Conservation (phyloP, 2,113 vertebrate genomes). For the Pituophis catenifer region DNA sequence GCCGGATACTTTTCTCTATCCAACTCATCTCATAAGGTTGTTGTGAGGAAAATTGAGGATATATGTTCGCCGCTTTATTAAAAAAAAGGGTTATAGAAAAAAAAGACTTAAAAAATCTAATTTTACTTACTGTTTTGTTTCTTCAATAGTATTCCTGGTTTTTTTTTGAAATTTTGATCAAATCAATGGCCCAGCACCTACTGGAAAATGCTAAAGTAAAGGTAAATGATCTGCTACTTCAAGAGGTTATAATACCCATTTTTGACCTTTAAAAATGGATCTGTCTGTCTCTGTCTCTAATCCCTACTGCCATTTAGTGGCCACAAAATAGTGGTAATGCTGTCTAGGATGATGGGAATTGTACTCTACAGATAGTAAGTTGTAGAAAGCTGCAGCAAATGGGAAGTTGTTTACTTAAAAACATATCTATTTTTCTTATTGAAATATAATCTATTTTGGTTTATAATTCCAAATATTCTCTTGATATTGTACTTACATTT, state of each 20-base stretch:
- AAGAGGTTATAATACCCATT: neutral
- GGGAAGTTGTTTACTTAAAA: neutral
- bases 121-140: constrained; percentile 39
- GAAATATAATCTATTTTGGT: neutral
- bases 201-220: constrained; percentile 92
- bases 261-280: neutral
- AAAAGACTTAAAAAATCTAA: neutral
- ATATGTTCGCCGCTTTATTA: neutral
- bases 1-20: neutral
- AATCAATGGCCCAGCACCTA: constrained; percentile 97
- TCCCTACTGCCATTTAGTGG: neutral
- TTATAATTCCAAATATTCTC: neutral
- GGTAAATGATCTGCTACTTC: constrained; percentile 68
- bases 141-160: constrained; percentile 94
- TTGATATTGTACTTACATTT: neutral
- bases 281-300: neutral
- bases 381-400: neutral
- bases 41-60: neutral
- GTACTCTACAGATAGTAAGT: neutral
- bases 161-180: constrained; percentile 97
- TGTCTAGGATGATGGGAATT: neutral
- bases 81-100: neutral
- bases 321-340: neutral
- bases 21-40: neutral
- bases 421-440: neutral